Conservation (phyloP, 2,888 invertebrate genomes). For the Rhodophaea formosa region DNA sequence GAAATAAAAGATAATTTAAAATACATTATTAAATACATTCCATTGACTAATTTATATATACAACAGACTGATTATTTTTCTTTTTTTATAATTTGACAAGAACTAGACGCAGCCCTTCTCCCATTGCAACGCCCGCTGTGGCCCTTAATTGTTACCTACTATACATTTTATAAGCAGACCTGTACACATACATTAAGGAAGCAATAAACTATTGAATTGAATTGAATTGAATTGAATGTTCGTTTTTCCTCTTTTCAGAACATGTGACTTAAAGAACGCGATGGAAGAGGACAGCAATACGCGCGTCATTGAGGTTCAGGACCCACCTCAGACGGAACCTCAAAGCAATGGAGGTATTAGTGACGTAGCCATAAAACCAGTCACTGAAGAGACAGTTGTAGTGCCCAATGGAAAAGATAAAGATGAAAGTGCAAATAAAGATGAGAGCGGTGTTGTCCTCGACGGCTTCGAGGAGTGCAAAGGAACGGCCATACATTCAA, state of each 20-base stretch:
- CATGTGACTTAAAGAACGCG: slow-evolving; percentile 61
- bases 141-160: no score
- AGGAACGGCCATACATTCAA: slow-evolving; percentile 36
- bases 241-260: slow-evolving; percentile 66
- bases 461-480: slow-evolving; percentile 44
- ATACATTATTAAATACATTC: no score
- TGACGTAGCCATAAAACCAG: slow-evolving; percentile 33
- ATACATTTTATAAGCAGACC: no score
- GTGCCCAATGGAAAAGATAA: slow-evolving; percentile 36
- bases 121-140: no score
- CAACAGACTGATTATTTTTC: no score
- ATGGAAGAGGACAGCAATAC: slow-evolving; percentile 64
- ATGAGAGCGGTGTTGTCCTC: slow-evolving; percentile 51
- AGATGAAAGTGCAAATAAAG: slow-evolving; percentile 41
- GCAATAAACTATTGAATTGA: no score
- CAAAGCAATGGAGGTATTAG: slow-evolving; percentile 42
- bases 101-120: no score
- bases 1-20: no score
- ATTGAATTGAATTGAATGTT: no score
- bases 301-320: slow-evolving; percentile 41
- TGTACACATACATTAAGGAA: no score
- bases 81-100: no score
- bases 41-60: no score
- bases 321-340: slow-evolving; percentile 40
- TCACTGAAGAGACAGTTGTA: slow-evolving; percentile 38